Evolutionary conservation across 2,113 vertebrate species (phyloP), one percentile per base, ranked within the genome.

Genomic region (Pitta sordida): DNA sequence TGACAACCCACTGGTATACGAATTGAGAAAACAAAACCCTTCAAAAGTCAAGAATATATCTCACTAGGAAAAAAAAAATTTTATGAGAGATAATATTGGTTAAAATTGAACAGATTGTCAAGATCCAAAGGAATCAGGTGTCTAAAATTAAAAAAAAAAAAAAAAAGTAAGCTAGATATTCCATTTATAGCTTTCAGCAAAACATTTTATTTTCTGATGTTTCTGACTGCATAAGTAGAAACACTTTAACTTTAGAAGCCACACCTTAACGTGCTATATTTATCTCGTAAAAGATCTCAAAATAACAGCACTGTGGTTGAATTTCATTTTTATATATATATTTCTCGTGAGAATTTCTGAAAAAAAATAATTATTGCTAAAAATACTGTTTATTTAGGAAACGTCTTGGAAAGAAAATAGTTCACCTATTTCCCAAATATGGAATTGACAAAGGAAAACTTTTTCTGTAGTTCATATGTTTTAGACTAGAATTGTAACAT

Each of bases 231-330:
- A 86, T 83, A 82, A 87, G 64, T 51, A 86, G 91, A 95, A 97
- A 88, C 81, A 95, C 89, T 95, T 96, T 92, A 95, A 95, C 94
- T 91, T 93, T 90, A 95, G 92, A 96, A 97, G 97, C 97, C 98
- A 97, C 97, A 97, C 93, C 97, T 91, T 88, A 91, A 46, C 95
- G 96, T 96, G 82, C 95, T 94, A 91, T 93, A 69, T 94, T 98
- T 98, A 98, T 98, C 98, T 97, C 34, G 65, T 51, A 88, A 97
- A 94, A 88, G 75, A 98, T 98, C 97, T 98, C 89, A 69, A 91
- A 97, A 97, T 95, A 97, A 97, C 95, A 98, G 92, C 87, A 87
- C 59, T 96, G 96, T 94, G 95, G 96, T 93, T 98, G 87, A 80
- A 95, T 95, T 96, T 96, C 68, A 96, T 95, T 96, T 96, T 87